phyloP scores from a whole-genome alignment of 2,797 vertebrate species.

The Nannoperca obscura region DNA sequence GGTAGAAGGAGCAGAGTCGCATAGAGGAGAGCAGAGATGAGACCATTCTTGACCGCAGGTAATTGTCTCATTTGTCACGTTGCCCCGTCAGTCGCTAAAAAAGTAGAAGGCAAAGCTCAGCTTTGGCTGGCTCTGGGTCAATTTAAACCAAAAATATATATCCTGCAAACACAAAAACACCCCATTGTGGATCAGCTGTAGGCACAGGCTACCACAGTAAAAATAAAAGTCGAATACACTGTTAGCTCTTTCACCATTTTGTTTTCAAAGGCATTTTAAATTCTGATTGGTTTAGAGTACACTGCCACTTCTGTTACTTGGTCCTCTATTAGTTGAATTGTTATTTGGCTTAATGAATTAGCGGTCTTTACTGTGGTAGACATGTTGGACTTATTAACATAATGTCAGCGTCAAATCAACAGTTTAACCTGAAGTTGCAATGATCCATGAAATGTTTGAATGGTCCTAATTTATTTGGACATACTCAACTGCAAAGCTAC shows the following conservation, averaged over 20 bases:
- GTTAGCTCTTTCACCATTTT: not conserved
- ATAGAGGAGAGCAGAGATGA: conserved; percentile 38
- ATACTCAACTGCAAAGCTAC: not conserved
- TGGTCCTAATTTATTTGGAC: not conserved
- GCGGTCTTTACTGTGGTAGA: not conserved
- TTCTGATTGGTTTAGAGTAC: not conserved
- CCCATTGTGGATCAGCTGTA: not conserved
- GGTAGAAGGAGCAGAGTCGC: conserved; percentile 6
- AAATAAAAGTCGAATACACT: not conserved
- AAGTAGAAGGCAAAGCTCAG: not conserved
- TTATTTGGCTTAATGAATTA: not conserved
- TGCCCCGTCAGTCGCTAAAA: conserved; percentile 22
- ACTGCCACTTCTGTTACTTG: not conserved
- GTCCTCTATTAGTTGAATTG: not conserved
- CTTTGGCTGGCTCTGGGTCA: not conserved
- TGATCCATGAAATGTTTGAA: not conserved
- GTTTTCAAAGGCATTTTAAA: not conserved
- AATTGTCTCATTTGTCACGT: conserved; percentile 55
- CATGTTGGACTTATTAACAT: not conserved
- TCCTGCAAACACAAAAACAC: conserved; percentile 2
- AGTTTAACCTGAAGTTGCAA: not conserved
- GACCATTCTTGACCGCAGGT: conserved; percentile 40
- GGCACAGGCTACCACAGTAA: not conserved
- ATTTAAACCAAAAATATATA: conserved; percentile 9
- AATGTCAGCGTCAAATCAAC: not conserved